Percentiles rank a stretch among this genome's conserved stretches.
These are phyloP conservation scores for Caenorhabditis becei DNA, from an alignment of 2,888 invertebrate species.

Conservation along the genomic window DNA sequence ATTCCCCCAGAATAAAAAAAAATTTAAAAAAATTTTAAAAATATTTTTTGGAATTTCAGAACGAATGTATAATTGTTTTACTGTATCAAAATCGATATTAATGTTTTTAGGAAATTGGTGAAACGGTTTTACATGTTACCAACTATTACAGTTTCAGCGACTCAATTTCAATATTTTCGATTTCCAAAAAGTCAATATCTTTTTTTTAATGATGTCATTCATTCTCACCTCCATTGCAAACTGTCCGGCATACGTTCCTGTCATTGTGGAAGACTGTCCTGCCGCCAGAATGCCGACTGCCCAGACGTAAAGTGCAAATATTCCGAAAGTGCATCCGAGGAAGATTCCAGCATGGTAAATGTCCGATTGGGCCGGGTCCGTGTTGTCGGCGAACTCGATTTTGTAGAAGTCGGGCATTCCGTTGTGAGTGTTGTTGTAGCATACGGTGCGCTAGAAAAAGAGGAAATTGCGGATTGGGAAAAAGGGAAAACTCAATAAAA, in stretches of 20 bases:
- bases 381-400: conserved; percentile 71
- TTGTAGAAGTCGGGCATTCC: conserved; percentile 76
- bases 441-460: conserved; percentile 52
- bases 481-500: no score
- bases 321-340: conserved; percentile 84
- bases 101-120: no score
- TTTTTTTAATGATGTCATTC: no score
- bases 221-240: conserved; percentile 84
- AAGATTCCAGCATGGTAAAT: conserved; percentile 82
- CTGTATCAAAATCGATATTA: no score
- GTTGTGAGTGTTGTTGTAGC: conserved; percentile 69
- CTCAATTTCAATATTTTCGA: no score
- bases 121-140: no score
- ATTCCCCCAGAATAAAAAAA: no score
- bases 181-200: no score
- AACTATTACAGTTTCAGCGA: no score
- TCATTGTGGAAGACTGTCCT: conserved; percentile 84
- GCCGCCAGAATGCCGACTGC: conserved; percentile 84
- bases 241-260: conserved; percentile 83
- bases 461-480: no score
- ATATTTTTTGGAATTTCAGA: no score
- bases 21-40: not conserved
- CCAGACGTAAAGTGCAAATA: conserved; percentile 84
- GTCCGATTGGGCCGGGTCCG: conserved; percentile 71
- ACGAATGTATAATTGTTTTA: conserved; percentile 72